Base-by-base conservation (phyloP, 2,113 vertebrate species). In the Macroglossus sobrinus region DNA sequence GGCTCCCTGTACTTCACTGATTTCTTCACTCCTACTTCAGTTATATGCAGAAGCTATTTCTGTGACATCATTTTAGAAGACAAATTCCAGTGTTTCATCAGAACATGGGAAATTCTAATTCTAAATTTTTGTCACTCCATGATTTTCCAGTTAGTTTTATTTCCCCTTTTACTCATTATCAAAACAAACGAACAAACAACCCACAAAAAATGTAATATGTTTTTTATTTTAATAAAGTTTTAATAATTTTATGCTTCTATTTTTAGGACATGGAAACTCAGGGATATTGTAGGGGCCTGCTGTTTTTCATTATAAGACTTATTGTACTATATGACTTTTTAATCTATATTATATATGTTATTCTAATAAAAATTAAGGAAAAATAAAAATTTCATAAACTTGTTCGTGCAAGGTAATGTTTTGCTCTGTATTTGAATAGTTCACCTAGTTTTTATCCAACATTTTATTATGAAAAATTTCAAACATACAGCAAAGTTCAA, bases 151-250 rank as follows among this genome's bases (percentile, higher is more conserved):
- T 76, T 94, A 6, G 22, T 50, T 91, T 93, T 66, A 82, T 87
- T 59, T 16, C 21, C 24, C 50, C 9, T 30, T 55, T 57, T 3
- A 43, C 16, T 40, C 26, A 90, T 63, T 93, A 84, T 74, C 30
- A 90, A 43, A 90, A 47, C 47, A 50, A 47, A 47, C 13, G 3
- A 50, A 50, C 13, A 72, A 64, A 76, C 35, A 89, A 19, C 35
- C 12, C 0, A 14, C 6, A 38, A 64, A 16, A 82, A 74, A 47
- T 75, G 4, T 47, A 68, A 76, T 74, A 57, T 0, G 13, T 69
- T 86, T 86, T 97, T 53, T 88, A 47, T 88, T 55, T 96, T 78
- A 86, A 76, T 59, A 61, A 66, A 55, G 19, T 50, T 89, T 92
- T 91, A 72, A 71, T 93, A 50, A 30, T 63, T 81, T 86, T 33